Base-by-base conservation (phyloP, 2,113 vertebrate species). In the Aix galericulata region DNA sequence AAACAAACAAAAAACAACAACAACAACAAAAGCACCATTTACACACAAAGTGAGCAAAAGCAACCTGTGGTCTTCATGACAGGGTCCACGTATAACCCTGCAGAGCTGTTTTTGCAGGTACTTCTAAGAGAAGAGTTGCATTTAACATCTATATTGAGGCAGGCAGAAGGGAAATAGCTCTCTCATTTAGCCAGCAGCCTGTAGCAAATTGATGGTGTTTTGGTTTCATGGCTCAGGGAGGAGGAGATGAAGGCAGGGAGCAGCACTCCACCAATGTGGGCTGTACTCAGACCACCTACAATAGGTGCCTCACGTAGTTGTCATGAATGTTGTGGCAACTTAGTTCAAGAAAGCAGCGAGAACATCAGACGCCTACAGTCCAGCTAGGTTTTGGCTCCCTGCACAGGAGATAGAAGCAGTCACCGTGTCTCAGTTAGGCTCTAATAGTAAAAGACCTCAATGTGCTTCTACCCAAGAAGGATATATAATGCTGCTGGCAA, bases 231-330 rank as follows among this genome's bases (percentile, higher is more conserved):
- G 48, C 83, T 76, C 42, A 58, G 77, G 86, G 71, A 89, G 88
- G 81, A 89, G 78, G 13, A 94, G 71, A 74, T 82, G 86, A 95
- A 95, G 74, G 71, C 71, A 93, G 62, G 71, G 66, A 87, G 66
- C 53, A 76, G 58, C 17, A 13, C 62, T 66, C 69, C 0, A 1
- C 48, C 66, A 58, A 14, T 7, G 69, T 82, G 84, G 58, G 62
- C 12, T 93, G 78, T 50, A 58, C 63, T 87, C 86, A 94, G 93
- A 95, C 74, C 91, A 94, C 89, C 89, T 95, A 79, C 93, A 76
- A 36, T 48, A 87, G 58, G n/a, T 77, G 69, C 74, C 16, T 85
- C 1, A 0, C 29, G 59, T 25, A 66, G 31, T 7, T 91, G 74
- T 82, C 81, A n/a, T 66, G 53, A 53, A 42, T 91, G 62, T 58